A percentile compares a stretch with the other conserved stretches of the same genome.
These are phyloP conservation scores for Phymastichus coffea DNA, from an alignment of 1,140 invertebrate species.

Conservation along the genomic window DNA sequence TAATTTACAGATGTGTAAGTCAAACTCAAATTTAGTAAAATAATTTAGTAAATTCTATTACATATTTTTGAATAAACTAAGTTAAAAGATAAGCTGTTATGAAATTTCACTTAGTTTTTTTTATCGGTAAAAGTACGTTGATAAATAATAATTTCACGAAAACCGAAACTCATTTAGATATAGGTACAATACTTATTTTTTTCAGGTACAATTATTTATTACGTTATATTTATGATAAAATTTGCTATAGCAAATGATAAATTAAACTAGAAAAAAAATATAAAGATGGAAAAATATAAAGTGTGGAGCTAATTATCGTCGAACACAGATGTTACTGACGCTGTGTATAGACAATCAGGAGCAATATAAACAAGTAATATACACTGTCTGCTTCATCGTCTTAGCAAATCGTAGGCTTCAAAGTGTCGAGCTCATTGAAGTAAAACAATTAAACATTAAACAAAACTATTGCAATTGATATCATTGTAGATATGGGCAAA, in stretches of 20 bases:
- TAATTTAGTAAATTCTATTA: too few relatives aligned
- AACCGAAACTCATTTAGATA: neutral
- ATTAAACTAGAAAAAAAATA: too few relatives aligned
- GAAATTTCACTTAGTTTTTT: neutral
- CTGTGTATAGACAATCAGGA: constrained; percentile 11
- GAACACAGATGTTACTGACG: neutral
- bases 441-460: neutral
- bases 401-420: neutral
- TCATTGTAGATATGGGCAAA: too few relatives aligned
- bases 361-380: constrained; percentile 5
- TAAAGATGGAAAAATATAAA: constrained; percentile 11
- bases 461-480: too few relatives aligned
- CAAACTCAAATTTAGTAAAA: too few relatives aligned
- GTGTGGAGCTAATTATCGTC: constrained; percentile 3
- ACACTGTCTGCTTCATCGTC: neutral
- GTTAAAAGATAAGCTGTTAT: too few relatives aligned
- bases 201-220: constrained; percentile 15
- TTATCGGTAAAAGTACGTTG: neutral
- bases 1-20: too few relatives aligned
- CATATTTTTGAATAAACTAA: too few relatives aligned
- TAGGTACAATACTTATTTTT: neutral
- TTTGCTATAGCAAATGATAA: constrained; percentile 14
- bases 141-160: neutral
- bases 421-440: constrained; percentile 2
- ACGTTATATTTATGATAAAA: neutral